Conservation (phyloP, 2,113 vertebrate genomes). For the Neopipo cinnamomea region DNA sequence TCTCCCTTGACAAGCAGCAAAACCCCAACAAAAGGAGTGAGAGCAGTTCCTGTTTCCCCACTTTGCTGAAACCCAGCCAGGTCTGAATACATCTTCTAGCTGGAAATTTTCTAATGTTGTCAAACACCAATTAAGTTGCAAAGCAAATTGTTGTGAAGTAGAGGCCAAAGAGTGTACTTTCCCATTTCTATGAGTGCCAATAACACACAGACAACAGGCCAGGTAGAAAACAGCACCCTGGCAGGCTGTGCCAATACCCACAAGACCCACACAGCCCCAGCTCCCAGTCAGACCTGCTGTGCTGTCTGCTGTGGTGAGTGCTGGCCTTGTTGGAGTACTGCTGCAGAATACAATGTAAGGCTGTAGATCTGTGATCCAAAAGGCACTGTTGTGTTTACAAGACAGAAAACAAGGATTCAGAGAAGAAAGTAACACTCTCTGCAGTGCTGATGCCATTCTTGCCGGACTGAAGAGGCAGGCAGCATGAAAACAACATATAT, state of each 20-base stretch:
- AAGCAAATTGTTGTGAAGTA: neutral
- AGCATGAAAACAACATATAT: rapidly evolving
- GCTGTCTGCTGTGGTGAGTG: neutral
- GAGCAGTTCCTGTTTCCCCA: neutral
- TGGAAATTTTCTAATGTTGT: neutral
- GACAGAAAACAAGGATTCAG: neutral
- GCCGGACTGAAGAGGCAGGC: neutral
- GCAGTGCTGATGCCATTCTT: neutral
- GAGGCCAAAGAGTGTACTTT: neutral
- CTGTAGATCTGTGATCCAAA: neutral
- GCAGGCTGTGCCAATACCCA: neutral
- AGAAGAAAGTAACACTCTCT: neutral
- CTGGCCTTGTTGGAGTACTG: rapidly evolving
- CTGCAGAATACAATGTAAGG: neutral
- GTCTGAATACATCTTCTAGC: neutral
- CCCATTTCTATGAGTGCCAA: neutral
- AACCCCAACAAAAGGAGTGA: neutral
- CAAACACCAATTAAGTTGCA: neutral
- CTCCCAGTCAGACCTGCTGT: neutral
- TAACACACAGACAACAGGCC: neutral
- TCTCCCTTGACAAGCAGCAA: neutral
- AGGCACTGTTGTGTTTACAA: neutral
- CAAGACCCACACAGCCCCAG: rapidly evolving
- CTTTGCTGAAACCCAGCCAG: neutral
- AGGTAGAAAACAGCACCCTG: neutral